Evolutionary conservation across 2,888 invertebrate genomes (phyloP), one percentile per base, ranked within the genome.

Genomic region (Tetheella fluctuosa): DNA sequence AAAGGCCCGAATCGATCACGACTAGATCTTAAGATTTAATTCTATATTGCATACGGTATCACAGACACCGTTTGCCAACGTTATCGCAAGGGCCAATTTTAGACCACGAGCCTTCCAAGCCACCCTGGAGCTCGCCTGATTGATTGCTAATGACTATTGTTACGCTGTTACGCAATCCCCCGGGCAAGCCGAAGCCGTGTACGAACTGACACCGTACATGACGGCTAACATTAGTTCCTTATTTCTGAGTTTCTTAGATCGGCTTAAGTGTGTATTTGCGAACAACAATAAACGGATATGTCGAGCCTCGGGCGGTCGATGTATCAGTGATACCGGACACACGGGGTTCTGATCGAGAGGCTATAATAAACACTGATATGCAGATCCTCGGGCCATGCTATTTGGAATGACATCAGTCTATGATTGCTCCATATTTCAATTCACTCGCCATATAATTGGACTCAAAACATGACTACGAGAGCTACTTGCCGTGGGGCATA

Each of bases 131-230:
- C 81, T 75, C 71, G 75, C 76, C 77, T 84, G 89, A 91, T 91
- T 90, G 91, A 91, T 90, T 89, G 89, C 87, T 86, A 90, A 90
- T 88, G 83, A 86, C 86, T 84, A 88, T 90, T 86, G 88, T 90
- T 90, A 87, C 76, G 80, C 80, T 81, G 81, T 85, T 87, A 85
- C 84, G 80, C 83, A 83, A 87, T 74, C 79, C 88, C 79, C 65
- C 74, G 66, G 85, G 86, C 84, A 63, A 67, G 68, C 74, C n/a
- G n/a, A n/a, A n/a, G n/a, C n/a, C n/a, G n/a, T 68, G 78, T 77
- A 76, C 65, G 67, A 75, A 68, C 80, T 81, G 85, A 84, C 87
- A 83, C 77, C 77, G 74, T 76, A 82, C 84, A 86, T 86, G 85
- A 86, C 81, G 74, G 76, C 79, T 71, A 71, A 77, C 79, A 83